phyloP scores from a whole-genome alignment of 2,797 vertebrate genomes.

The Anisognathus igniventris region DNA sequence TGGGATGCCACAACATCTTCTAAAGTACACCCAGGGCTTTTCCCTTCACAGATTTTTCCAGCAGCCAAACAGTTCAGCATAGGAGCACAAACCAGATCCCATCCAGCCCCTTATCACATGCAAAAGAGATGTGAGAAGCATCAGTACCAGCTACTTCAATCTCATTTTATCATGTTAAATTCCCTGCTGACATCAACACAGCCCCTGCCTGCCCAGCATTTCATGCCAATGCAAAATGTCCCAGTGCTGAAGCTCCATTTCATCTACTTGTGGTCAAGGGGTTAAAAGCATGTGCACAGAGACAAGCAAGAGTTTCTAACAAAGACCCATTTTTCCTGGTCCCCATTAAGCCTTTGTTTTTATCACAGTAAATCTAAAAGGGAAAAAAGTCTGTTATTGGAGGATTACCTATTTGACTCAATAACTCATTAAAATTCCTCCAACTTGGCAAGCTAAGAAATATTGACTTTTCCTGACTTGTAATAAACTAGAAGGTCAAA shows the following conservation, averaged over 20 bases:
- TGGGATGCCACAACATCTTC: neutral
- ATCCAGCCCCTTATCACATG: rapidly evolving
- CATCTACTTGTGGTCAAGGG: neutral
- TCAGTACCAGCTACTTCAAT: neutral
- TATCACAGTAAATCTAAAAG: conserved; percentile 67
- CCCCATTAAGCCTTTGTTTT: conserved; percentile 61
- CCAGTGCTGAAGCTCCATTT: neutral
- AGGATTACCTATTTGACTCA: conserved; percentile 72
- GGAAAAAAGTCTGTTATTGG: conserved; percentile 52
- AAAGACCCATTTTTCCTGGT: neutral
- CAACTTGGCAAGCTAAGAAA: conserved; percentile 63
- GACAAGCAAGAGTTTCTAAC: neutral
- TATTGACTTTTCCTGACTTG: conserved; percentile 72
- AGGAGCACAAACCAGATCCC: neutral
- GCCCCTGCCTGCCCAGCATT: neutral
- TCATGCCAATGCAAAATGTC: neutral
- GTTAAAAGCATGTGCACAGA: conserved; percentile 3
- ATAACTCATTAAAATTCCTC: conserved; percentile 77
- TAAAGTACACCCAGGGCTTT: neutral
- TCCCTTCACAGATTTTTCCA: neutral
- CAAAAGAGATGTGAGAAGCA: neutral
- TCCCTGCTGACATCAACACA: neutral
- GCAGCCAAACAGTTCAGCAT: neutral
- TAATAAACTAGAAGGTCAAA: conserved; percentile 78
- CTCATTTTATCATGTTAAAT: neutral